Base-by-base conservation (phyloP, 2,888 invertebrate genomes). In the Helicoverpa assulta region DNA sequence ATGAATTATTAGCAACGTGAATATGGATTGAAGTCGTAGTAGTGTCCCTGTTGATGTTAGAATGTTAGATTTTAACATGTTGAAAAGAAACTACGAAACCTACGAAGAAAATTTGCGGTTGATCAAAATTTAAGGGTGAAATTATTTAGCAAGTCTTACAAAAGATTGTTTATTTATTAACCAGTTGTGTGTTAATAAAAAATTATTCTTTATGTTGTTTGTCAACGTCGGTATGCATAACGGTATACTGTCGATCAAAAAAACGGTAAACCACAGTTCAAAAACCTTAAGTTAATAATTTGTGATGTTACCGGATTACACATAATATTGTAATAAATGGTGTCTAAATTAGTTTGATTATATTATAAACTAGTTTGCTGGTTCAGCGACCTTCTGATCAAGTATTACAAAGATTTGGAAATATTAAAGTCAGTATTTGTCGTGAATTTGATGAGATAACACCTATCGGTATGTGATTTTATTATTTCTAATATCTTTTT, bases 351-450 rank as follows among this genome's bases (percentile, higher is more conserved):
- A 69, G 18, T 61, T 67, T 64, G 33, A 65, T 50, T 58, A 26
- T 37, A 58, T 64, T 65, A 66, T n/a, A 75, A 81, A 82, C 82
- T 18, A 56, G 82, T 82, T 81, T 40, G 26, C 43, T 58, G 40
- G 66, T 58, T 59, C 60, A 64, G 3, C 77, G 81, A 82, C 77
- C 79, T 70, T 26, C 43, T 61, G 54, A 43, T 55, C 26, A 55
- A 33, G 50, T 57, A 67, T 76, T 70, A 53, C 18, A 33, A 50
- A 52, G 29, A 66, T 66, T 66, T 53, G 5, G n/a, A 56, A 51
- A 26, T 21, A 1, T 56, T 57, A 12, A 54, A 73, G 56, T 60
- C 77, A 82, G 82, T 82, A 10, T 55, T 59, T n/a, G 8, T 60
- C 59, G 50, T 63, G 74, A 64, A 21, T 56, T 70, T 54, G 60